These are phyloP conservation scores for Platycnemis pennipes DNA, from an alignment of 2,888 invertebrate genomes.

Conservation along the genomic window DNA sequence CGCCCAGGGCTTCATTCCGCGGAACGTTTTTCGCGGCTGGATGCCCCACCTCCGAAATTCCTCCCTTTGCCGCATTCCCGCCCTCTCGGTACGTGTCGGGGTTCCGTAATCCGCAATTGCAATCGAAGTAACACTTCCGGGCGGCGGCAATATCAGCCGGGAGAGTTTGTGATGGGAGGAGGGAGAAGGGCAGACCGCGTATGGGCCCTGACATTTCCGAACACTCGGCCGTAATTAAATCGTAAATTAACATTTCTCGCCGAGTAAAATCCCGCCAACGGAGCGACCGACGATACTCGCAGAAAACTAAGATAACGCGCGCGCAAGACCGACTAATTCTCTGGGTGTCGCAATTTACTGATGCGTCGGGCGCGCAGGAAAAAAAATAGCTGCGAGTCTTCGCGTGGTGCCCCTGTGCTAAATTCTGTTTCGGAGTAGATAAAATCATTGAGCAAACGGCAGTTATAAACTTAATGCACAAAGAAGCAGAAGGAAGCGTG, in stretches of 20 bases:
- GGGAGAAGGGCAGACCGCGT: neutral
- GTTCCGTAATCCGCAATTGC: conserved; percentile 51
- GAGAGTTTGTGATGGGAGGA: neutral
- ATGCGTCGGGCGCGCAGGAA: neutral
- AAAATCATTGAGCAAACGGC: neutral
- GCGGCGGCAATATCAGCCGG: conserved; percentile 18
- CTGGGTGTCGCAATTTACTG: neutral
- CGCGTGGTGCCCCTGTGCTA: neutral
- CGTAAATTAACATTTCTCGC: conserved; percentile 28
- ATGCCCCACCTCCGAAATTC: neutral
- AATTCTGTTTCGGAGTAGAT: neutral
- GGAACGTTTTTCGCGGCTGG: conserved; percentile 49
- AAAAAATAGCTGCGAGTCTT: neutral
- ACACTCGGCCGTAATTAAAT: conserved; percentile 27
- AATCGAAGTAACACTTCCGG: conserved; percentile 49
- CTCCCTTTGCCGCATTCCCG: neutral
- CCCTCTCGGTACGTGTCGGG: conserved; percentile 33
- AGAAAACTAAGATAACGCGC: neutral
- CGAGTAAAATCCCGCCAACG: neutral
- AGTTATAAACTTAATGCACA: no score
- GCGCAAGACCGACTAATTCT: neutral
- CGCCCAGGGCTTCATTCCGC: neutral
- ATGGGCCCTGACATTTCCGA: neutral
- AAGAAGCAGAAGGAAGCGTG: no score
- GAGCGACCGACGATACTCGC: neutral